These are phyloP conservation scores for Phrynocephalus forsythii DNA, from an alignment of 2,797 vertebrate species.

Conservation along the genomic window DNA sequence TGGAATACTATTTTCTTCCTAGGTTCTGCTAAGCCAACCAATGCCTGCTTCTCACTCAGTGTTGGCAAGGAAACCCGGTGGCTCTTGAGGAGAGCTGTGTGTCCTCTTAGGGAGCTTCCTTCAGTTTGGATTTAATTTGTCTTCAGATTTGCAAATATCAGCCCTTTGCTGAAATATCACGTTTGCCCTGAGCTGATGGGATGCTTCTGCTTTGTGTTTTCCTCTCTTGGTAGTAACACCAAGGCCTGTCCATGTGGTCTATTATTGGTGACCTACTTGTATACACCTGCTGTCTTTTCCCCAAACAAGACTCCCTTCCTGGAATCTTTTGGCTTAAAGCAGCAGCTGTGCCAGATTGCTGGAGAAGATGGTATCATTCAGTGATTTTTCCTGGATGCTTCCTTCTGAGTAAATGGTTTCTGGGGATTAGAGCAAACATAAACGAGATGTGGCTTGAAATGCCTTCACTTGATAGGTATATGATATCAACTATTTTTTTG, in stretches of 20 bases:
- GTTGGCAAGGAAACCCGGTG: constrained; percentile 46
- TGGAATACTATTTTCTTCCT: constrained; percentile 35
- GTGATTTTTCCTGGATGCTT: constrained; percentile 42
- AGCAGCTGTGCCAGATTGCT: constrained; percentile 47
- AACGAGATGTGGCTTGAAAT: neutral
- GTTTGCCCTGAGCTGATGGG: constrained; percentile 76
- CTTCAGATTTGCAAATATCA: constrained; percentile 81
- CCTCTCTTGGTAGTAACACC: constrained; percentile 48
- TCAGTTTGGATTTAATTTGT: constrained; percentile 80
- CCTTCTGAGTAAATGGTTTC: constrained; percentile 42
- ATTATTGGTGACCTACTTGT: constrained; percentile 47
- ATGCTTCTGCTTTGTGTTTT: constrained; percentile 70
- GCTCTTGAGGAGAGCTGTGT: constrained; percentile 31
- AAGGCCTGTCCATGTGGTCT: constrained; percentile 29
- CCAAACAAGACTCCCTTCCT: constrained; percentile 13
- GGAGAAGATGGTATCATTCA: constrained; percentile 29
- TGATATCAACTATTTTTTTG: no score
- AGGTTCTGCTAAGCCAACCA: constrained; percentile 32
- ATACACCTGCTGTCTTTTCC: constrained; percentile 62
- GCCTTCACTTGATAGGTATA: neutral
- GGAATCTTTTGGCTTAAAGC: constrained; percentile 49
- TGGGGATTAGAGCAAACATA: constrained; percentile 8
- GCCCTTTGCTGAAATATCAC: constrained; percentile 76
- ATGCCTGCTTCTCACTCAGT: constrained; percentile 34
- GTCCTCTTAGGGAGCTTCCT: constrained; percentile 70